phyloP scores from a whole-genome alignment of 2,888 invertebrate genomes.

The Epirrhoe alternata region DNA sequence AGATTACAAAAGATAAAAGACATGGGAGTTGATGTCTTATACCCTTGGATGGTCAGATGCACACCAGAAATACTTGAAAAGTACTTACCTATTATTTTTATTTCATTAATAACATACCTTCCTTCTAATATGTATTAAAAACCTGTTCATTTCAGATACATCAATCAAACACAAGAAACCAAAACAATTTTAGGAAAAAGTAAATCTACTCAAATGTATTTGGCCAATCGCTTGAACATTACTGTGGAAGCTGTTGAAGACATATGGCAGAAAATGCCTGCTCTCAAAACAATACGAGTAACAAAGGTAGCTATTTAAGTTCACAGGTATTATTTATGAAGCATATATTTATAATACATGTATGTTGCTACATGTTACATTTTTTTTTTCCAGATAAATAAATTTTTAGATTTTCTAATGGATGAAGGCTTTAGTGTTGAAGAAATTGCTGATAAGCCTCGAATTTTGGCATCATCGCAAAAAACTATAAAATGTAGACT shows the following conservation, averaged over 20 bases:
- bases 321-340: too few relatives aligned
- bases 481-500: conserved; percentile 83
- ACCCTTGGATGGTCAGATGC: conserved; percentile 89
- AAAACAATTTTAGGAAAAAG: conserved; percentile 80
- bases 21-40: conserved; percentile 79
- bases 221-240: conserved; percentile 82
- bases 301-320: conserved; percentile 72
- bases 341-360: too few relatives aligned
- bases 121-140: conserved; percentile 1
- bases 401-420: conserved; percentile 84
- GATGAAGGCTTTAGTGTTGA: conserved; percentile 80
- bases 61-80: conserved; percentile 83
- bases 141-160: conserved; percentile 58
- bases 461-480: conserved; percentile 83
- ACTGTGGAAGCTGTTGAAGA: conserved; percentile 72
- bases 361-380: too few relatives aligned
- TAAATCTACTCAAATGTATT: conserved; percentile 79
- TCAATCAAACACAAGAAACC: conserved; percentile 68
- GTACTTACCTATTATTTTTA: conserved; percentile 57
- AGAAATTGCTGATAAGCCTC: conserved; percentile 82
- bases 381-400: conserved; percentile 76
- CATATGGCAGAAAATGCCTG: conserved; percentile 81
- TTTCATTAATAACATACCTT: background rate
- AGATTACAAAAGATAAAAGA: conserved; percentile 79
- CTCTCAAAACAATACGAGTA: conserved; percentile 81